Base-by-base conservation (phyloP, 2,797 vertebrate genomes). In the Poecile montanus region DNA sequence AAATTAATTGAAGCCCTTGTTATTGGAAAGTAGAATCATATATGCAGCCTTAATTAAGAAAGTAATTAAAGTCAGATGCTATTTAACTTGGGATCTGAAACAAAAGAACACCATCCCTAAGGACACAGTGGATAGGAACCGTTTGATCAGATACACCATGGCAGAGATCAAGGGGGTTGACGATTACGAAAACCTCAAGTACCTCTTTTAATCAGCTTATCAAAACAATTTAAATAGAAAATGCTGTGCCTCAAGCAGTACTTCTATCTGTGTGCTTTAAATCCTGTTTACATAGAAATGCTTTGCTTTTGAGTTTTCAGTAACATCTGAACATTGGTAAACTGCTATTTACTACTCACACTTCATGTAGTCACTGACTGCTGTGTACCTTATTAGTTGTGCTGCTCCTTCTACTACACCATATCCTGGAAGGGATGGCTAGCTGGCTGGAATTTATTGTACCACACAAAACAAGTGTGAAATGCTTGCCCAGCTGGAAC, bases 181-280 rank as follows among this genome's bases (percentile, higher is more conserved):
- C 16, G 58, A 78, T 85, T 84, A 78, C 1, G 23, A 95, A 97
- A 89, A 57, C 54, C 80, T 85, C 76, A 93, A 94, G 61, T 63
- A 91, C 38, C 82, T 76, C 87, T 89, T 85, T 89, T 93, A 76
- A 94, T 89, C 70, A 92, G 61, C 57, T 93, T 80, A 94, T 61
- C 73, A 67, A 96, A 96, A 92, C 54, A 48, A 70, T 61, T 81
- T 63, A 61, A 88, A 87, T 30, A 88, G 50, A 88, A 91, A 93
- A 89, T 26, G 25, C 38, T 89, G 11, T 70, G 63, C 73, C 48
- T 70, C 38, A 42, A 95, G 78, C 60, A 65, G 9, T 78, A 44
- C 62, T 81, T 63, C 25, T 25, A 34, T 68, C 62, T 53, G 15
- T 44, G 13, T 50, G 40, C 70, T 89, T 93, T 87, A 95, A 91